Conservation (phyloP, 92 coral and sea anemone species). For the Plumapathes pennacea region DNA sequence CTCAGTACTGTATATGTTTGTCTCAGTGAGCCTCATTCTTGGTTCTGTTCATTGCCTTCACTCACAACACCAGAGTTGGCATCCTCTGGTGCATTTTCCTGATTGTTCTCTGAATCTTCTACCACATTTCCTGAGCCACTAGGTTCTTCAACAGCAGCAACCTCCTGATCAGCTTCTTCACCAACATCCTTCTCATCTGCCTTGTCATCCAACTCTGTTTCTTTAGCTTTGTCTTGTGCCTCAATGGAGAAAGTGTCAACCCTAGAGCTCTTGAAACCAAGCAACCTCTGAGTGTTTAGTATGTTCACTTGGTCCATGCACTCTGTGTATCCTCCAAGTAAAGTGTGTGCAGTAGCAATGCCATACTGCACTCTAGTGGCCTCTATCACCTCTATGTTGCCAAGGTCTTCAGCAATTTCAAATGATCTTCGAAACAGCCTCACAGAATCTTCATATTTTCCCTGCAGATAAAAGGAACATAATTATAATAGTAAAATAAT, state of each 20-base stretch:
- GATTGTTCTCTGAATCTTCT: too few relatives aligned
- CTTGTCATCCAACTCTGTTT: constrained; percentile 2
- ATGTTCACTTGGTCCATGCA: constrained; percentile 77
- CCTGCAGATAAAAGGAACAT: constrained; percentile 36
- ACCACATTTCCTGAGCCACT: too few relatives aligned
- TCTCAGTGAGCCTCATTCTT: too few relatives aligned
- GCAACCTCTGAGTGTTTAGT: constrained; percentile 62
- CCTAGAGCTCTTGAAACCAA: constrained; percentile 88
- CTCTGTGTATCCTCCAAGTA: constrained; percentile 71
- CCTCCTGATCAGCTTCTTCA: constrained; percentile 41
- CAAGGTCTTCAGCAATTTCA: constrained; percentile 87
- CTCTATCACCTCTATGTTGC: constrained; percentile 65
- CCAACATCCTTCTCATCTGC: constrained; percentile 45
- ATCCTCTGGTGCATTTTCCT: constrained; percentile 1
- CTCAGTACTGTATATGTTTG: too few relatives aligned
- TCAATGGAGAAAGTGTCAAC: constrained; percentile 68
- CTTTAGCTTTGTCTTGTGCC: constrained; percentile 14
- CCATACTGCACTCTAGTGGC: constrained; percentile 85
- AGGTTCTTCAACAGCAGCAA: constrained; percentile 12
- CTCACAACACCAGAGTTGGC: constrained; percentile 43
- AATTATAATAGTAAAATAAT: background rate
- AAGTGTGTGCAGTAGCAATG: constrained; percentile 78
- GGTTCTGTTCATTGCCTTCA: constrained; percentile 29
- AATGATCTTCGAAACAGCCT: constrained; percentile 88
- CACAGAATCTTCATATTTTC: constrained; percentile 86